These are phyloP conservation scores for Osmerus mordax DNA, from an alignment of 2,113 vertebrate species.

Conservation along the genomic window DNA sequence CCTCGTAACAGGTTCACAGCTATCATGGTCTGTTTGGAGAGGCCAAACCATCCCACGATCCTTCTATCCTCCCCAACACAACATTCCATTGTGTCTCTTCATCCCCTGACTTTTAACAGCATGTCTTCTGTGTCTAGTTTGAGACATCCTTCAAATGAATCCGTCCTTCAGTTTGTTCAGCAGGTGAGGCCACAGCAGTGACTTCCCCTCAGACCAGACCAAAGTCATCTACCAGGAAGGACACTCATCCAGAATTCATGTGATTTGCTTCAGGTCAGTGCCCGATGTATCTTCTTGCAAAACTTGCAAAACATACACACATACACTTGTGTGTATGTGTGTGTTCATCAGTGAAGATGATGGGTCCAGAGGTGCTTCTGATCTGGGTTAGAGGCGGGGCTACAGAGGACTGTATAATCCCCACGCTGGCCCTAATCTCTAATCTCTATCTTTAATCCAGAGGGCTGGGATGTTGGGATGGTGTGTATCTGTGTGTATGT, in stretches of 20 bases:
- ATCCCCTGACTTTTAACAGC: too few species aligned
- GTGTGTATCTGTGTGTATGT: conserved; percentile 21
- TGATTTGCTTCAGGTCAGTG: background rate
- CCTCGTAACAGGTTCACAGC: too few species aligned
- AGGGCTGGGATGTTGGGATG: conserved; percentile 29
- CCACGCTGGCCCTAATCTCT: conserved; percentile 69
- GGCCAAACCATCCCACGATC: too few species aligned
- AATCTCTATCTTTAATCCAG: conserved; percentile 72
- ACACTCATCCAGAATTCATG: background rate
- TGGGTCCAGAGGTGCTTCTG: conserved; percentile 42
- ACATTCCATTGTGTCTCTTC: too few species aligned
- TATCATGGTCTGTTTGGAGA: too few species aligned
- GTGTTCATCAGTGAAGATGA: conserved; percentile 35
- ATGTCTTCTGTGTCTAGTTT: too few species aligned
- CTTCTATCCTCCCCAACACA: too few species aligned
- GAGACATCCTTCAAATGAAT: too few species aligned
- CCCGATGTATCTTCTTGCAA: background rate
- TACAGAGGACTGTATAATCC: conserved; percentile 65
- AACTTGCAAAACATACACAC: too few species aligned
- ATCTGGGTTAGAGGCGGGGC: conserved; percentile 48
- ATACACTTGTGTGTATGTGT: background rate
- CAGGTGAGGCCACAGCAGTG: too few species aligned
- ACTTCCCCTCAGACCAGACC: too few species aligned
- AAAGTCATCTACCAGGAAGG: background rate
- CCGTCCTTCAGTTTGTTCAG: too few species aligned